Conservation (phyloP, 2,113 vertebrate genomes). For the Bufo gargarizans region DNA sequence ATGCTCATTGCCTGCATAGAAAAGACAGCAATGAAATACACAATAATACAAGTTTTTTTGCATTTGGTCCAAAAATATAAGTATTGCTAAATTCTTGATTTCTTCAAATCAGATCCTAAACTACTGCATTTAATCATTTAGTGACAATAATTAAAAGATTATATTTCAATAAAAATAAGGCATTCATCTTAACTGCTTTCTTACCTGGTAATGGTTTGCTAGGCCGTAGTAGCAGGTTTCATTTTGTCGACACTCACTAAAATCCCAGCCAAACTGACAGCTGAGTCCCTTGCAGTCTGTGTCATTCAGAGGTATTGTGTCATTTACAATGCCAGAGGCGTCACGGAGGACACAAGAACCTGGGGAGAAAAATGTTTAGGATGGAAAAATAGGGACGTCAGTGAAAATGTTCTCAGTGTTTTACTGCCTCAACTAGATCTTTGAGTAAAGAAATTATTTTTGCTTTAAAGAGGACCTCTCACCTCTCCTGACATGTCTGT, state of each 20-base stretch:
- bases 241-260: slow-evolving; percentile 66
- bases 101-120: neutral
- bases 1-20: slow-evolving; percentile 68
- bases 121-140: neutral
- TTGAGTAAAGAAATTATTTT: neutral
- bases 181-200: neutral
- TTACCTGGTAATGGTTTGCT: slow-evolving; percentile 69
- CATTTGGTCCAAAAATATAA: neutral
- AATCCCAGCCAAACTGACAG: slow-evolving; percentile 76
- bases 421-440: neutral
- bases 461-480: too few species aligned
- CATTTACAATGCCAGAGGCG: slow-evolving; percentile 71
- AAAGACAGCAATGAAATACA: neutral
- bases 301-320: slow-evolving; percentile 64
- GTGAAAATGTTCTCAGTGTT: neutral
- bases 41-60: neutral
- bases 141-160: too few species aligned
- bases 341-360: slow-evolving; percentile 70
- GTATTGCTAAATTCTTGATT: neutral
- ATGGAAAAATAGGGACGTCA: neutral
- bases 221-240: slow-evolving; percentile 68
- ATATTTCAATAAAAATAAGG: neutral
- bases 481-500: too few species aligned
- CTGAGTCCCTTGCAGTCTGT: slow-evolving; percentile 66
- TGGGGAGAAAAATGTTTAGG: slow-evolving; percentile 44